A percentile compares a stretch with the other conserved stretches of the same genome.
Conservation (phyloP, 2,113 vertebrate genomes). For the Phylloscopus whistleri region DNA sequence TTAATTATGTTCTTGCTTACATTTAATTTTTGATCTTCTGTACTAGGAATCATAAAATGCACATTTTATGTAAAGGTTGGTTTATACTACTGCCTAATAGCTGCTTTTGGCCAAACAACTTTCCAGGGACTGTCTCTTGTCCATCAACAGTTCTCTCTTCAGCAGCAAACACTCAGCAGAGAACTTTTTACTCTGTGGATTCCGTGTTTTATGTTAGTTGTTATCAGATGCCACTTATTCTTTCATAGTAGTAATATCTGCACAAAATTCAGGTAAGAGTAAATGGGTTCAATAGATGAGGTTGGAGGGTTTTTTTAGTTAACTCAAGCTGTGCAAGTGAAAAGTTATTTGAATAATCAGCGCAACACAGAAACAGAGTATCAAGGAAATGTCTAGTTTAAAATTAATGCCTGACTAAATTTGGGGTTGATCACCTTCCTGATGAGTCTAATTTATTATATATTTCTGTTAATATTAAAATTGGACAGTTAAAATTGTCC, state of each 20-base stretch:
- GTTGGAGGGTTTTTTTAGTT: not conserved
- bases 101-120: slow-evolving; percentile 63
- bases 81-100: slow-evolving; percentile 66
- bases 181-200: slow-evolving; percentile 28
- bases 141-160: slow-evolving; percentile 71
- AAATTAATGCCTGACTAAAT: slow-evolving; percentile 36
- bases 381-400: slow-evolving; percentile 37
- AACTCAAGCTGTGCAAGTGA: slow-evolving; percentile 5
- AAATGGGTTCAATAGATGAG: not conserved
- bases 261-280: not conserved
- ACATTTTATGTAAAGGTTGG: slow-evolving; percentile 56
- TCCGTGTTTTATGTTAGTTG: slow-evolving; percentile 36
- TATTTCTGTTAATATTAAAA: not conserved
- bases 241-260: not conserved
- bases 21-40: slow-evolving; percentile 71
- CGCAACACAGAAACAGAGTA: slow-evolving; percentile 21
- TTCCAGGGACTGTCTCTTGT: slow-evolving; percentile 66
- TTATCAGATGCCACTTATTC: slow-evolving; percentile 25
- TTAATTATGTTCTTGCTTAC: slow-evolving; percentile 68
- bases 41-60: slow-evolving; percentile 58
- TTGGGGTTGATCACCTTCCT: slow-evolving; percentile 48
- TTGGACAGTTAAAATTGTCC: not conserved
- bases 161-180: slow-evolving; percentile 48
- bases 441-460: slow-evolving; percentile 29
- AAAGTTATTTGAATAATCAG: slow-evolving; percentile 39